Evolutionary conservation across 2,797 vertebrate genomes (phyloP).

Genomic region (Gambelia wislizenii): DNA sequence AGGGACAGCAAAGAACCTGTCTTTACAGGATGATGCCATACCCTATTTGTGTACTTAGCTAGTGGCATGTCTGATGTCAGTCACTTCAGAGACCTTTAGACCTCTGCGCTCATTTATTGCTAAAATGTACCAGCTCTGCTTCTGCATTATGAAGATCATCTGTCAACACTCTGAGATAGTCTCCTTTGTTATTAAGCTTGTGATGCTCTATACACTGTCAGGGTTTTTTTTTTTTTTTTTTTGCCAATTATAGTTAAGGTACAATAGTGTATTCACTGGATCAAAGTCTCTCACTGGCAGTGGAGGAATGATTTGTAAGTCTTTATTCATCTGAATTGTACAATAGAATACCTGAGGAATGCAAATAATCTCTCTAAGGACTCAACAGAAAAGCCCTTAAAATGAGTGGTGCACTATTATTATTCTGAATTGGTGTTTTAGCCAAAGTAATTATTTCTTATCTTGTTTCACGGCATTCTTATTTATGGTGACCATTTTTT

Average conservation of each 20-base stretch:
- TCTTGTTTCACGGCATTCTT: conserved; percentile 78
- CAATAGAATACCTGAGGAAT: conserved; percentile 98
- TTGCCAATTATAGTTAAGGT: conserved; percentile 99
- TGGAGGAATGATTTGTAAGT: conserved; percentile 99
- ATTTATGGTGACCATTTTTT: conserved; percentile 74
- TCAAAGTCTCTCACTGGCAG: conserved; percentile 97
- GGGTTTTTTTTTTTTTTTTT: conserved; percentile 80
- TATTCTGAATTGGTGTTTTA: conserved; percentile 83
- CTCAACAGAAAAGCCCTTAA: conserved; percentile 89
- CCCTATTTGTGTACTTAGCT: conserved; percentile 84
- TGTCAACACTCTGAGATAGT: conserved; percentile 96
- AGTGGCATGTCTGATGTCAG: conserved; percentile 94
- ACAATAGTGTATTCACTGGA: conserved; percentile 99
- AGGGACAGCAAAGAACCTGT: conserved; percentile 71
- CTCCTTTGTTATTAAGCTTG: conserved; percentile 98
- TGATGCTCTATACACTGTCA: conserved; percentile 94
- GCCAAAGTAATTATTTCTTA: conserved; percentile 83
- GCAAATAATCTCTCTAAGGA: conserved; percentile 96
- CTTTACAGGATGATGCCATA: conserved; percentile 79
- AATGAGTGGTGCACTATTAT: conserved; percentile 92
- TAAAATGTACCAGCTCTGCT: conserved; percentile 89
- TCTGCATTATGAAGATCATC: conserved; percentile 99
- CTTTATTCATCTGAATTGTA: conserved; percentile 97
- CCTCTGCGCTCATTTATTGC: conserved; percentile 95
- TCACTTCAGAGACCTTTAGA: conserved; percentile 96